Percentiles rank a stretch among this genome's conserved stretches.
phyloP scores from a whole-genome alignment of 2,797 vertebrate genomes.

The Sebastes oblongus region DNA sequence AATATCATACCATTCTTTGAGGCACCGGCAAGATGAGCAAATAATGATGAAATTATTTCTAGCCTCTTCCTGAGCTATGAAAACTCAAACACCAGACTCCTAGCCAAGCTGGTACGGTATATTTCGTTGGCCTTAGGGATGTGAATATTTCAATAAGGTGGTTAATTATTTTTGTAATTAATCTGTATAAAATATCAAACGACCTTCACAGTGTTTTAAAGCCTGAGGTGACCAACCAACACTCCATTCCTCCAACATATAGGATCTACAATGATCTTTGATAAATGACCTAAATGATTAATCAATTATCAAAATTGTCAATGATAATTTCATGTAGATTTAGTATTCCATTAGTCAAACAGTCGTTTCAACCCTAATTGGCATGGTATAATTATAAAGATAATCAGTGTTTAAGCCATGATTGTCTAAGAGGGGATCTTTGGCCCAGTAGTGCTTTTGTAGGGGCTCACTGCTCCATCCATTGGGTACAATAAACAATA shows the following conservation, averaged over 20 bases:
- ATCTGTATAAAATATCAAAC: not conserved
- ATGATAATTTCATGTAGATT: not conserved
- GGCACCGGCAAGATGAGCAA: slow-evolving; percentile 38
- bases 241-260: not conserved
- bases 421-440: not conserved
- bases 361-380: not conserved
- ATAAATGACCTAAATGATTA: not conserved
- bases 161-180: not conserved
- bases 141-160: not conserved
- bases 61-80: slow-evolving; percentile 1
- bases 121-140: not conserved
- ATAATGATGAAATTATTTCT: slow-evolving; percentile 46
- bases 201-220: not conserved
- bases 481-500: not conserved
- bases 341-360: not conserved
- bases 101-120: not conserved
- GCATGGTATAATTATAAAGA: not conserved
- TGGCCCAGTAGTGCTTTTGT: not conserved
- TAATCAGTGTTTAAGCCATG: not conserved
- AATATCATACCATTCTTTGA: slow-evolving; percentile 48
- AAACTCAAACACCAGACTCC: not conserved
- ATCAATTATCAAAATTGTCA: not conserved
- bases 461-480: not conserved
- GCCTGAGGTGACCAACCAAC: not conserved
- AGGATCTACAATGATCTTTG: not conserved